phyloP scores from a whole-genome alignment of 2,797 vertebrate species.

The Ibycter americanus region DNA sequence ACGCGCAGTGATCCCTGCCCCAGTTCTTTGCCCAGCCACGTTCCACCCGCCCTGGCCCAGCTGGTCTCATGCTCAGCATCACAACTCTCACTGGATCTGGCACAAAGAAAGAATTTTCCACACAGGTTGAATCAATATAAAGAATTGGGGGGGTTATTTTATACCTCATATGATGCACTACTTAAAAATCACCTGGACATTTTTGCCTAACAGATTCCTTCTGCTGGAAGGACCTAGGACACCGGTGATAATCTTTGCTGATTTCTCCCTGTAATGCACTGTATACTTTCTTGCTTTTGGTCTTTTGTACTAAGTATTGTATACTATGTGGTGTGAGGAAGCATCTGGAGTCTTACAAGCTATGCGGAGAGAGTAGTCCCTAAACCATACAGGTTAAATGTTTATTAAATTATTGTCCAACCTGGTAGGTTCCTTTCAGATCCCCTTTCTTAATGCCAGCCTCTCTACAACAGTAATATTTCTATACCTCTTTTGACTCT shows the following conservation, averaged over 20 bases:
- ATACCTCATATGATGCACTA: neutral
- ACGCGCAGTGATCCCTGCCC: rapidly evolving
- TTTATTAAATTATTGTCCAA: neutral
- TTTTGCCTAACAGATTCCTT: neutral
- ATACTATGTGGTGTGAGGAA: neutral
- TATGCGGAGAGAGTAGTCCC: neutral
- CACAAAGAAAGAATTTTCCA: neutral
- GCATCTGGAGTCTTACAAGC: neutral
- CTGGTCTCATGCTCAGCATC: neutral
- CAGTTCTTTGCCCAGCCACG: neutral
- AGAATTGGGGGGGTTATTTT: neutral
- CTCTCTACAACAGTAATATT: neutral
- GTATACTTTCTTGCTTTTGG: neutral
- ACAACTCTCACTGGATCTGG: neutral
- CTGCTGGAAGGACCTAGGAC: neutral
- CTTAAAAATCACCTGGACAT: neutral
- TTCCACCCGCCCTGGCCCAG: neutral
- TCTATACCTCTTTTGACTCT: neutral
- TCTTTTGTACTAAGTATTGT: neutral
- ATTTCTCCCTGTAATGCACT: neutral
- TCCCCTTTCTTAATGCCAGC: neutral
- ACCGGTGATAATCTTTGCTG: neutral
- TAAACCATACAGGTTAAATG: neutral
- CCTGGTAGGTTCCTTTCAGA: neutral
- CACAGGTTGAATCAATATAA: neutral